Evolutionary conservation across 1,140 invertebrate species (phyloP), one percentile per base, ranked within the genome.

Genomic region (Brachionus koreanus): DNA sequence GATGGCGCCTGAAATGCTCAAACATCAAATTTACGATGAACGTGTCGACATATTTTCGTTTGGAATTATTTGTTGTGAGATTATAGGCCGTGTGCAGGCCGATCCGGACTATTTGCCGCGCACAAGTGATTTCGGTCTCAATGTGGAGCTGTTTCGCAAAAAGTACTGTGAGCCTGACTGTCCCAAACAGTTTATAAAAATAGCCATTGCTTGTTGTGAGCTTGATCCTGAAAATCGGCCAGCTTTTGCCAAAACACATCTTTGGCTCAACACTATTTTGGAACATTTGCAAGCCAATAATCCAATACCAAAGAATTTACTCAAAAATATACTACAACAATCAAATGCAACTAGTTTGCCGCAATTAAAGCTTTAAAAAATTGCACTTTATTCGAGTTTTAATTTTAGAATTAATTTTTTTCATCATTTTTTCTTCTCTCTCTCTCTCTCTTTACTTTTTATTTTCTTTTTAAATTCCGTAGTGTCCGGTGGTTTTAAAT

Each of bases 21-120:
- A 84, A 77, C 86, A 86, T 5, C 83, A 85, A 67, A 84, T 83
- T 25, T 88, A 88, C 82, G 87, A 88, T 84, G 88, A 88, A 83
- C 86, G 87, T 83, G 88, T 88, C 0, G 87, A 88, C 82, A 83
- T 87, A 0, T 87, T 88, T 79, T 87, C 87, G 7, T 87, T 85
- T 85, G 87, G 87, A 10, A 88, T 88, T 72, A 85, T 88, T 82
- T 63, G 86, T 1, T 88, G 87, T 86, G 87, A 94, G 92, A 94
- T 97, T 75, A 97, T 97, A 86, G 95, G 95, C 0, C 90, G 95
- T 57, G 94, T 97, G 1, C 93, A 94, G 82, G 95, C 95, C 0
- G 95, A 97, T 90, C 95, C 95, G 0, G 95, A 97, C 86, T 94
- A 92, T 85, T 88, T 97, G 82, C 95, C 95, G 0, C 90, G 95